A percentile compares a stretch with the other conserved stretches of the same genome.
phyloP scores from a whole-genome alignment of 2,888 invertebrate genomes.

The Zaprionus bogoriensis region DNA sequence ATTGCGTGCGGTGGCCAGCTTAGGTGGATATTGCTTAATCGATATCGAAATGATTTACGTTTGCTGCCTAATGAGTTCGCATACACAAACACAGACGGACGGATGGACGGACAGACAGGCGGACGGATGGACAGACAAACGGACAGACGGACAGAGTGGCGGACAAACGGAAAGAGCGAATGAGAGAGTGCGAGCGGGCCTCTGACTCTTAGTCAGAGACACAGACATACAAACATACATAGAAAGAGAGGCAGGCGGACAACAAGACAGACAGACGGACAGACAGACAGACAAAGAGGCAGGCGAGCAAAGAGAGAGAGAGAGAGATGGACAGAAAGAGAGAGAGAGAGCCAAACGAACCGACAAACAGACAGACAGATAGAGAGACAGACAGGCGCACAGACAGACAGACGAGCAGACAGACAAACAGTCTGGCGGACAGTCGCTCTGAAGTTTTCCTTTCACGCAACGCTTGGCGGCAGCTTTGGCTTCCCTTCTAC shows the following conservation, averaged over 20 bases:
- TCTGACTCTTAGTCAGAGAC: no score
- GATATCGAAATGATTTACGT: slow-evolving; percentile 78
- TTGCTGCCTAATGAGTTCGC: slow-evolving; percentile 75
- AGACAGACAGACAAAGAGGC: slow-evolving; percentile 14
- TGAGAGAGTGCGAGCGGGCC: no score
- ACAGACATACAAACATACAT: slow-evolving; percentile 8
- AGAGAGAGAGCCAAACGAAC: no score
- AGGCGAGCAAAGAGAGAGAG: no score
- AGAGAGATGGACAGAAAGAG: no score
- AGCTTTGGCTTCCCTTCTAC: slow-evolving; percentile 25
- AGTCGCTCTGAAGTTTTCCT: slow-evolving; percentile 41
- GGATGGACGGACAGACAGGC: slow-evolving; percentile 8
- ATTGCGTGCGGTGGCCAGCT: slow-evolving; percentile 67
- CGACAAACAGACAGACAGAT: no score
- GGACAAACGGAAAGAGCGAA: no score
- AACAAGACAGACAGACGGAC: slow-evolving; percentile 11
- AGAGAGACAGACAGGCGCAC: no score
- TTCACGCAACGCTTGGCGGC: slow-evolving; percentile 62
- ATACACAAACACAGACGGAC: slow-evolving; percentile 48
- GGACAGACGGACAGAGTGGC: slow-evolving; percentile 11
- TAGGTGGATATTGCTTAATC: slow-evolving; percentile 71
- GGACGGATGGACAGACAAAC: slow-evolving; percentile 12
- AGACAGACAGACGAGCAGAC: slow-evolving; percentile 11
- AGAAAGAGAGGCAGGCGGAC: no score
- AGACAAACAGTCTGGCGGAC: no score